Percentiles rank a stretch among this genome's conserved stretches.
Conservation (phyloP, 2,888 invertebrate genomes). For the Elysia crispata region DNA sequence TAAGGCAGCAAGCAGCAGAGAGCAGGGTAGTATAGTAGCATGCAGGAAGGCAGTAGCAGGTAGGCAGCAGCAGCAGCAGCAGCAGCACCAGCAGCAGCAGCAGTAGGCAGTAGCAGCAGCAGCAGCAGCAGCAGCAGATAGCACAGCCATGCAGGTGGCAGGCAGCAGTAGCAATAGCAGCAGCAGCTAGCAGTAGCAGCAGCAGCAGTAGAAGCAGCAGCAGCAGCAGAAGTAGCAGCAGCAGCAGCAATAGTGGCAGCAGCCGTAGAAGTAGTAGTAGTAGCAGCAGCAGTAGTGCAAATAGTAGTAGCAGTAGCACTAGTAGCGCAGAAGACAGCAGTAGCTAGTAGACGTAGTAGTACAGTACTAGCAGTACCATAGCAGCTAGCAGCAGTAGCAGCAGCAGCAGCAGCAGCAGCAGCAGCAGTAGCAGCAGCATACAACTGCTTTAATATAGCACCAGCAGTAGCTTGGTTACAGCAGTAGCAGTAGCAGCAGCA, state of each 20-base stretch:
- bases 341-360: background rate
- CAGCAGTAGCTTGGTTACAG: background rate
- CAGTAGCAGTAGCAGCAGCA: constrained; percentile 1
- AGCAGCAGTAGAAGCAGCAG: background rate
- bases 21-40: background rate
- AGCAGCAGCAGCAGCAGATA: too few species aligned
- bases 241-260: constrained; percentile 1
- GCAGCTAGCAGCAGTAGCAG: too few species aligned
- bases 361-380: background rate
- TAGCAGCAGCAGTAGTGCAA: too few species aligned
- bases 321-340: background rate
- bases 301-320: too few species aligned
- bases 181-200: background rate
- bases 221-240: background rate
- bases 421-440: too few species aligned
- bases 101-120: background rate
- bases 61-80: too few species aligned
- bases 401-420: constrained; percentile 4
- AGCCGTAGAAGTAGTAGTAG: too few species aligned
- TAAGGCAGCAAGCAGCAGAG: background rate
- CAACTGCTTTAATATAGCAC: background rate
- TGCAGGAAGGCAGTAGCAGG: background rate
- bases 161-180: background rate
- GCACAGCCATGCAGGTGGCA: background rate
- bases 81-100: too few species aligned